A percentile compares a stretch with the other conserved stretches of the same genome.
Evolutionary conservation across 1,140 invertebrate genomes (phyloP).

Genomic region (Cydia splendana): DNA sequence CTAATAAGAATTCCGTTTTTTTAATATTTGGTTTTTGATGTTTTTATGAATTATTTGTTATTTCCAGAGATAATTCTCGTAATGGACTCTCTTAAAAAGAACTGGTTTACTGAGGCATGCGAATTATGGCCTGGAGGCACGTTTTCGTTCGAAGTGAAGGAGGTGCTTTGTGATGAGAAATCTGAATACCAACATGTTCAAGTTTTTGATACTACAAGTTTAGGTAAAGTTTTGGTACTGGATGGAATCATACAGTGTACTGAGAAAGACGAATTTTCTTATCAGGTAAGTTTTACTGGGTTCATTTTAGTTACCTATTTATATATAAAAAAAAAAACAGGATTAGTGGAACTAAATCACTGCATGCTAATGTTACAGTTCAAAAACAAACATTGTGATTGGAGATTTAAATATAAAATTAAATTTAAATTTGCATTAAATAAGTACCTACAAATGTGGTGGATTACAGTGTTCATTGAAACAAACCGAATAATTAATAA

Average conservation of each 20-base stretch:
- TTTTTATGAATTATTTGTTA: neutral
- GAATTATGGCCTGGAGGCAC: slow-evolving; percentile 95
- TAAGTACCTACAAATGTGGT: too few species aligned
- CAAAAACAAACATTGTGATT: neutral
- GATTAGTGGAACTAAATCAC: neutral
- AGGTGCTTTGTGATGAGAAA: slow-evolving; percentile 90
- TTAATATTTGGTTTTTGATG: neutral
- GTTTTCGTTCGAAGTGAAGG: slow-evolving; percentile 93
- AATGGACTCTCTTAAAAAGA: slow-evolving; percentile 84
- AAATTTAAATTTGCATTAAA: neutral
- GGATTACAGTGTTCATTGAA: too few species aligned
- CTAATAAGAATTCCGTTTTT: neutral
- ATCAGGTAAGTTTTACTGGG: slow-evolving; percentile 83
- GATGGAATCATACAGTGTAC: slow-evolving; percentile 99
- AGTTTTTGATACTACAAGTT: slow-evolving; percentile 94
- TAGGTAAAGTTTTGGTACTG: slow-evolving; percentile 93
- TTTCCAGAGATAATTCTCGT: neutral
- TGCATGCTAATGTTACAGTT: too few species aligned
- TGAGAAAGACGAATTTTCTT: slow-evolving; percentile 97
- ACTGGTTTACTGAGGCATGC: slow-evolving; percentile 95
- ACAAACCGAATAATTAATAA: too few species aligned
- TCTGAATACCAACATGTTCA: slow-evolving; percentile 95
- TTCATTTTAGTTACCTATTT: neutral
- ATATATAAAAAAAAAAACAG: neutral
- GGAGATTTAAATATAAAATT: too few species aligned